Evolutionary conservation across 1,140 invertebrate genomes (phyloP).

Genomic region (Dreissena rostriformis): DNA sequence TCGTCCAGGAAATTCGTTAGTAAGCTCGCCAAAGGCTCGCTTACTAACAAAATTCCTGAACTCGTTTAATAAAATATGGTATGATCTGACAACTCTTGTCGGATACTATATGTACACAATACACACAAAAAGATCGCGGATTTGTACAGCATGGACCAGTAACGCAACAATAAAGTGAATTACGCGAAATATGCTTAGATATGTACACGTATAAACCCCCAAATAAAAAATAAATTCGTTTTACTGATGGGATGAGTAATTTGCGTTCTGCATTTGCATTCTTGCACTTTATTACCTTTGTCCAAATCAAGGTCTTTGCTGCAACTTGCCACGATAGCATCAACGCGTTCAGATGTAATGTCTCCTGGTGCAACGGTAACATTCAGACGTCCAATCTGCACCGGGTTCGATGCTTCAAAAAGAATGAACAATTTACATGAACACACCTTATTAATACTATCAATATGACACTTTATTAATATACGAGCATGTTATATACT

Average conservation of each 20-base stretch:
- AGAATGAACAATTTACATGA: background rate
- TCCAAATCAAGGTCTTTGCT: constrained; percentile 22
- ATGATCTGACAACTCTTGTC: no score
- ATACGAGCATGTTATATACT: no score
- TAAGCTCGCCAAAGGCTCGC: no score
- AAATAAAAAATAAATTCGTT: background rate
- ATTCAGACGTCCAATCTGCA: constrained; percentile 8
- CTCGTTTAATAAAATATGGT: no score
- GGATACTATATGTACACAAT: no score
- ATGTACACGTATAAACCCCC: background rate
- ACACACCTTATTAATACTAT: no score
- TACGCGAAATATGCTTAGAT: background rate
- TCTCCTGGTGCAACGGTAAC: constrained; percentile 6
- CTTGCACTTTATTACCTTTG: constrained; percentile 13
- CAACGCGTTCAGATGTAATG: constrained; percentile 11
- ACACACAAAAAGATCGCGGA: no score
- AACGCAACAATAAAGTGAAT: background rate
- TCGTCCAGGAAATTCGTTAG: no score
- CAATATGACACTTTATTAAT: no score
- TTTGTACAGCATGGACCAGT: no score
- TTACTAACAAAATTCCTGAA: no score
- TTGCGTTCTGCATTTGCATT: background rate
- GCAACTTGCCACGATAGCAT: constrained; percentile 43
- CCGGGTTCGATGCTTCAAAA: background rate
- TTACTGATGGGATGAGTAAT: background rate